These are phyloP conservation scores for Apogon hyalosoma DNA, from an alignment of 2,797 vertebrate genomes.

Conservation along the genomic window DNA sequence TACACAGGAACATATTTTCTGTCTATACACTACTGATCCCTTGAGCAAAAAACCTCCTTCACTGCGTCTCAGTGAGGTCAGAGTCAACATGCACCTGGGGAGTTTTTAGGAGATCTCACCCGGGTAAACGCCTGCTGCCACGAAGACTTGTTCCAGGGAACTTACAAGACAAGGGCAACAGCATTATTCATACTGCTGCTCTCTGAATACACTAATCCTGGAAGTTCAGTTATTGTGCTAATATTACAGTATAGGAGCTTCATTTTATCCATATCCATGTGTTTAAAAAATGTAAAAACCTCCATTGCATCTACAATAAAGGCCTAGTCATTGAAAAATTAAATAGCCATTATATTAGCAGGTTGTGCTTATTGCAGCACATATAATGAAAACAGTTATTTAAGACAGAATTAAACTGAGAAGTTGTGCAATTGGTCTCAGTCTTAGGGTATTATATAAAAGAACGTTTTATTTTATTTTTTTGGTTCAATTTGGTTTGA, in stretches of 20 bases:
- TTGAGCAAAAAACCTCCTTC: constrained; percentile 24
- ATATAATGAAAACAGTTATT: too few species aligned
- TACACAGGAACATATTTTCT: neutral
- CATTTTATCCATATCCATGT: neutral
- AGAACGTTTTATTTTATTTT: too few species aligned
- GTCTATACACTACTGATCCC: constrained; percentile 16
- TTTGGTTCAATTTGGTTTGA: too few species aligned
- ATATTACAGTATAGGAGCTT: constrained; percentile 5
- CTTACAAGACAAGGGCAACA: constrained; percentile 26
- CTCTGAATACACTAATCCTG: constrained; percentile 7
- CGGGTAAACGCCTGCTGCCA: constrained; percentile 33
- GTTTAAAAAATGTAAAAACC: neutral
- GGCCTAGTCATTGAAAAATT: too few species aligned
- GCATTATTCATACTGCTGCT: constrained; percentile 39
- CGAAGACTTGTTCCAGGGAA: constrained; percentile 1
- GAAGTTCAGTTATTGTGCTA: constrained; percentile 6
- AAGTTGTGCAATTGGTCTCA: too few species aligned
- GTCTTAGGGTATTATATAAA: too few species aligned
- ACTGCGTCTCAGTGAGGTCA: constrained; percentile 28
- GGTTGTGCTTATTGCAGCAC: too few species aligned
- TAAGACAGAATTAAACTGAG: too few species aligned
- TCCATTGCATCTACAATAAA: too few species aligned
- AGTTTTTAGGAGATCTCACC: constrained; percentile 32
- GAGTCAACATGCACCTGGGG: constrained; percentile 30
- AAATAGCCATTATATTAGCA: too few species aligned